These are phyloP conservation scores for Coptotermes formosanus DNA, from an alignment of 1,140 invertebrate genomes.

Conservation along the genomic window DNA sequence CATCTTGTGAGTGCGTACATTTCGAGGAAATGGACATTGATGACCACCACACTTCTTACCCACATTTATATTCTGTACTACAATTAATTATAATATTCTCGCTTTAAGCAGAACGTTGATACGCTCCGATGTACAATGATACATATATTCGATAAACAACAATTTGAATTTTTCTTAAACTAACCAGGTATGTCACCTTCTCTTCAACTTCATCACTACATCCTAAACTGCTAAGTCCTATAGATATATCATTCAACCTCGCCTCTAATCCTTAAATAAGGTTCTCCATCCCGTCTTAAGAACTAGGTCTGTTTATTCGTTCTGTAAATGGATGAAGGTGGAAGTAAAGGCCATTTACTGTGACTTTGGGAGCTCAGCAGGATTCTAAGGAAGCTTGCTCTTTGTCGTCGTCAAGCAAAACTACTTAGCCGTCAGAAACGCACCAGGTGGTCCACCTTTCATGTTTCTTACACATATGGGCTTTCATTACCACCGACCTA, in stretches of 20 bases:
- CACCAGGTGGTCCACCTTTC: not conserved
- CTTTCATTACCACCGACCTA: not conserved
- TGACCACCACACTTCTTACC: no score
- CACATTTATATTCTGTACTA: no score
- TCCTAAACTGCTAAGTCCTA: not conserved
- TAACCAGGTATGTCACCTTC: not conserved
- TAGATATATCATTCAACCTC: not conserved
- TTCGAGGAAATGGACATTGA: no score
- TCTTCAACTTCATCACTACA: not conserved
- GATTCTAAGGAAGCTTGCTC: not conserved
- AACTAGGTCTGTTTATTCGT: not conserved
- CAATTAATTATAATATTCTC: no score
- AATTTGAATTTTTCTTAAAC: no score
- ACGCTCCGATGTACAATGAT: no score
- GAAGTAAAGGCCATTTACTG: not conserved
- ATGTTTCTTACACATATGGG: not conserved
- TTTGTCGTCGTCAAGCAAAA: not conserved
- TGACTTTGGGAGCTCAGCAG: not conserved
- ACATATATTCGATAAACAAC: no score
- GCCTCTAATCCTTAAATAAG: not conserved
- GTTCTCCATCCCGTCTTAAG: not conserved
- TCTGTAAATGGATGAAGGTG: not conserved
- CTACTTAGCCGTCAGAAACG: not conserved
- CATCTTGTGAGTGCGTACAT: no score
- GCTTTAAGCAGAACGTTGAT: no score